Evolutionary conservation across 2,113 vertebrate genomes (phyloP).

Genomic region (Phainopepla nitens): DNA sequence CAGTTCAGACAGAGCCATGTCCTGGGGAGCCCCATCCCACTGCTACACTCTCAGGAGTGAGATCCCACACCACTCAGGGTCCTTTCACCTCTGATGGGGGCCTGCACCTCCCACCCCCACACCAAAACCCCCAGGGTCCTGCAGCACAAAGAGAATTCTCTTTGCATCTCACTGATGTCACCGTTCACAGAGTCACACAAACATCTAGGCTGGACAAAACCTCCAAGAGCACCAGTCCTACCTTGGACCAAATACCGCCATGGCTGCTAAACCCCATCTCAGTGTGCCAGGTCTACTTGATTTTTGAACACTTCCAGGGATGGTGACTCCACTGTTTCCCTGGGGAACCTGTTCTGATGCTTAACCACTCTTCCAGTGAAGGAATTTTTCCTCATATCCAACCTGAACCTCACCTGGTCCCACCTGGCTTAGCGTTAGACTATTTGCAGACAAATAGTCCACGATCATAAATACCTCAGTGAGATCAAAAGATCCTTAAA

Average conservation of each 20-base stretch:
- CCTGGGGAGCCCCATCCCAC: neutral
- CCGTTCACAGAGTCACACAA: neutral
- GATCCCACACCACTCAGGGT: neutral
- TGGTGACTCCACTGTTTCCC: neutral
- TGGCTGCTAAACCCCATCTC: neutral
- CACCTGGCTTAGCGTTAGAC: neutral
- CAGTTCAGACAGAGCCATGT: neutral
- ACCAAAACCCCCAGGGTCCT: neutral
- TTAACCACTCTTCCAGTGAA: neutral
- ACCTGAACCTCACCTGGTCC: neutral
- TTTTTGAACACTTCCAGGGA: neutral
- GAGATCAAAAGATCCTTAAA: constrained; percentile 49
- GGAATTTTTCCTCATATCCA: neutral
- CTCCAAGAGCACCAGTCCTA: neutral
- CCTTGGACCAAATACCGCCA: neutral
- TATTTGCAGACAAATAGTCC: constrained; percentile 18
- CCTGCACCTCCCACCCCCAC: neutral
- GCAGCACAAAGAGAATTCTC: neutral
- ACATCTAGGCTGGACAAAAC: neutral
- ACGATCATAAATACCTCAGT: neutral
- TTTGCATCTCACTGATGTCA: neutral
- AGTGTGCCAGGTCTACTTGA: neutral
- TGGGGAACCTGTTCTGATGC: neutral
- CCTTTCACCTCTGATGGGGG: neutral
- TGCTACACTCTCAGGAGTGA: neutral